These are phyloP conservation scores for Huso huso DNA, from an alignment of 2,797 vertebrate species.

Conservation along the genomic window DNA sequence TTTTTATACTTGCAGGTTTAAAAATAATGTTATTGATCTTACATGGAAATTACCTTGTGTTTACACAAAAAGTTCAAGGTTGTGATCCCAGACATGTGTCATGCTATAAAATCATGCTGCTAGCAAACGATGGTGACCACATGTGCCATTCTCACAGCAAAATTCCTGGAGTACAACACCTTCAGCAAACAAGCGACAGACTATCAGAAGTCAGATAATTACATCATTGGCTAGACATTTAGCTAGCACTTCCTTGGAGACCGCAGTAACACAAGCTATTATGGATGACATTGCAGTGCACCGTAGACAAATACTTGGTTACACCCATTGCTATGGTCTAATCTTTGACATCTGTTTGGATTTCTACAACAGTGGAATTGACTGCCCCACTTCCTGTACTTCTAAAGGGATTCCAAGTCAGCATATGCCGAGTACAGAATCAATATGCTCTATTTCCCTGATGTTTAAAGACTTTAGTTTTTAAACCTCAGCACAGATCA, in stretches of 20 bases:
- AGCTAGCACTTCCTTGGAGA: background rate
- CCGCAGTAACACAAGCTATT: background rate
- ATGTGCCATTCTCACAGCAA: slow-evolving; percentile 53
- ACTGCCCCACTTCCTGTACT: no score
- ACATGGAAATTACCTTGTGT: background rate
- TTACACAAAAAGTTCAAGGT: background rate
- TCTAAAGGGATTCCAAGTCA: no score
- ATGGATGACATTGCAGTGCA: background rate
- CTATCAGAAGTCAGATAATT: slow-evolving; percentile 33
- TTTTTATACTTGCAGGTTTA: background rate
- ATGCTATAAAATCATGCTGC: background rate
- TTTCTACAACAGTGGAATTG: no score
- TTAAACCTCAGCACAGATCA: no score
- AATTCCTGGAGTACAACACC: slow-evolving; percentile 52
- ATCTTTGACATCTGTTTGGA: background rate
- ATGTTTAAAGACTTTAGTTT: no score
- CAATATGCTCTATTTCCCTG: no score
- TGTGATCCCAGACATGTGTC: background rate
- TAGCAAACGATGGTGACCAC: slow-evolving; percentile 24
- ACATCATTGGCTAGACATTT: slow-evolving; percentile 16
- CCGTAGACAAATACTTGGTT: background rate
- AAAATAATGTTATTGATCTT: background rate
- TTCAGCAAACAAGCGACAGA: slow-evolving; percentile 55
- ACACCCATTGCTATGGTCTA: background rate
- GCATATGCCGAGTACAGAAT: no score